phyloP scores from a whole-genome alignment of 2,113 vertebrate genomes.

The Macquaria australasica region DNA sequence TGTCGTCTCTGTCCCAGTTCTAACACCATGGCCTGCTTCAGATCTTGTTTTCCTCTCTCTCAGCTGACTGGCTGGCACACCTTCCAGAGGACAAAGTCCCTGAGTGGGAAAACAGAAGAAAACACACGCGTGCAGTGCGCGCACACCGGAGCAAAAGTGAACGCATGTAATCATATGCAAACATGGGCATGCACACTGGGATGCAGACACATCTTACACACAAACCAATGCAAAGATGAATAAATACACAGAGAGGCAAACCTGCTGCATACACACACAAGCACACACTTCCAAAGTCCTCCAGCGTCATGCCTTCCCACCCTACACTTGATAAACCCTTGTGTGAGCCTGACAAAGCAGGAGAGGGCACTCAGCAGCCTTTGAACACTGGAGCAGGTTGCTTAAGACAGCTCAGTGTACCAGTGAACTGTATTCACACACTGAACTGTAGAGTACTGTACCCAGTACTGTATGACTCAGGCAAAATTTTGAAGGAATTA shows the following conservation, averaged over 20 bases:
- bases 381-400: constrained; percentile 75
- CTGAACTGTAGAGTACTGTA: constrained; percentile 19
- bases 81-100: constrained; percentile 79
- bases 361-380: constrained; percentile 79
- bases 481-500: constrained; percentile 9
- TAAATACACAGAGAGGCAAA: constrained; percentile 6
- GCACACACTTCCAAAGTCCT: constrained; percentile 60
- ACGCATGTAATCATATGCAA: constrained; percentile 62
- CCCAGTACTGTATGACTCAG: constrained; percentile 28
- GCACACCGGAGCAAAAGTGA: constrained; percentile 22
- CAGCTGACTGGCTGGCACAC: constrained; percentile 82
- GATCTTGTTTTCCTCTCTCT: constrained; percentile 68
- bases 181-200: constrained; percentile 34
- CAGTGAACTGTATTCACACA: constrained; percentile 54
- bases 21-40: constrained; percentile 49
- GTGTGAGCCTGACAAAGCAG: constrained; percentile 78
- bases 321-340: constrained; percentile 75
- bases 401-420: constrained; percentile 59
- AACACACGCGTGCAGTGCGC: constrained; percentile 40
- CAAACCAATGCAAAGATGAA: background rate
- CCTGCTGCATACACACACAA: constrained; percentile 29
- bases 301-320: constrained; percentile 60
- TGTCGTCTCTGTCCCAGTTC: constrained; percentile 58
- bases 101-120: constrained; percentile 42
- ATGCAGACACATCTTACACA: constrained; percentile 15